Conservation (phyloP, 1,140 invertebrate species). For the Leptinotarsa defecta region DNA sequence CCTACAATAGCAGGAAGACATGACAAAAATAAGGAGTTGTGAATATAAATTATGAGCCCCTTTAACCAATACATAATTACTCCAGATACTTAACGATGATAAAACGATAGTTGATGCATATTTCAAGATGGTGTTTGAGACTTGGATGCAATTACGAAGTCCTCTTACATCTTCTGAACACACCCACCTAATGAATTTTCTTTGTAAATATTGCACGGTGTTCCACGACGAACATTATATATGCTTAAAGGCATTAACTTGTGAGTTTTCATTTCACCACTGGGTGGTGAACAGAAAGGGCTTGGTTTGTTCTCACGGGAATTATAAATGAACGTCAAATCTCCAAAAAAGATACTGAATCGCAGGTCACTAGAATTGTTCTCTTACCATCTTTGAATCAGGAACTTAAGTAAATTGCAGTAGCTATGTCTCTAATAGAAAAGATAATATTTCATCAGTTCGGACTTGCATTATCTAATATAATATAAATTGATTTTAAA, state of each 20-base stretch:
- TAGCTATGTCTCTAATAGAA: too few relatives aligned
- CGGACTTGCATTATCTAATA: too few relatives aligned
- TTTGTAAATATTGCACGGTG: not conserved
- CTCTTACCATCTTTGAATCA: too few relatives aligned
- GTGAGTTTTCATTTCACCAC: too few relatives aligned
- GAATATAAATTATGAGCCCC: not conserved
- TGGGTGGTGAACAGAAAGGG: too few relatives aligned
- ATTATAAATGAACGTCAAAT: too few relatives aligned
- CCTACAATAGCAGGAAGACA: not conserved
- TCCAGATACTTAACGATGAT: not conserved
- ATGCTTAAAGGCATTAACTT: not conserved
- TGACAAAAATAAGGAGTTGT: not conserved
- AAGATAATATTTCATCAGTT: too few relatives aligned
- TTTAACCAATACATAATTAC: conserved; percentile 1
- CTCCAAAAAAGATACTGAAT: too few relatives aligned
- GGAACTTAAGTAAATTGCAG: too few relatives aligned
- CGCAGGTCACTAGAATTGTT: too few relatives aligned
- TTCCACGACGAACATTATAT: not conserved
- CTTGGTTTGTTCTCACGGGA: too few relatives aligned
- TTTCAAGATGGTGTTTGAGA: not conserved
- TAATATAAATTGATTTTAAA: too few relatives aligned
- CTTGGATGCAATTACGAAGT: not conserved
- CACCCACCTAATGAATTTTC: not conserved
- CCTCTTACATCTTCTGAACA: not conserved
- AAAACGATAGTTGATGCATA: not conserved